Evolutionary conservation across 2,888 invertebrate species (phyloP).

Genomic region (Machimus rusticus): DNA sequence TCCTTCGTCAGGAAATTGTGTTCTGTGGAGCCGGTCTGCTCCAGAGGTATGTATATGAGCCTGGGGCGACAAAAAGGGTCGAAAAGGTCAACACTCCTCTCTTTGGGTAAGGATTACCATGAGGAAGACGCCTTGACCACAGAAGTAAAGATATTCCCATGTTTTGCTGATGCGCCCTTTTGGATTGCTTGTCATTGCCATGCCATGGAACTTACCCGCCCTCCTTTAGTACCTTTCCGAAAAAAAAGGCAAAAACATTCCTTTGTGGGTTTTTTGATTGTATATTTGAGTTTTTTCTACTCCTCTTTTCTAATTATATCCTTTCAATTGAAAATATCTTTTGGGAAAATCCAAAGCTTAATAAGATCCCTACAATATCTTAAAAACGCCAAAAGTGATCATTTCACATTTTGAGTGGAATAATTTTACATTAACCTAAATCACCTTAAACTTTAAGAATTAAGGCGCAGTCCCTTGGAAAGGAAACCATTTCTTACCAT

Average conservation of each 20-base stretch:
- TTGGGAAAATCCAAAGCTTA: not conserved
- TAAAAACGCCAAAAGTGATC: not conserved
- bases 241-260: not conserved
- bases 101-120: not conserved
- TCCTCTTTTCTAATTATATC: not conserved
- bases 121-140: not conserved
- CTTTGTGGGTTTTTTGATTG: not conserved
- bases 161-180: not conserved
- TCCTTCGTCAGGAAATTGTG: not conserved
- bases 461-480: not conserved
- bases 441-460: not conserved
- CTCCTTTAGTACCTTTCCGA: not conserved
- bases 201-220: not conserved
- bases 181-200: not conserved
- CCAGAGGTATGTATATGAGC: not conserved
- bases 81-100: not conserved
- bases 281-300: not conserved
- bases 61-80: not conserved
- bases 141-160: not conserved
- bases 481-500: not conserved
- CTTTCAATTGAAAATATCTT: not conserved
- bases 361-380: not conserved
- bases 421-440: not conserved
- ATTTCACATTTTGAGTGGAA: not conserved
- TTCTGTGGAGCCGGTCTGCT: not conserved